A percentile compares a stretch with the other conserved stretches of the same genome.
These are phyloP conservation scores for Yponomeuta evonymella DNA, from an alignment of 2,888 invertebrate genomes.

Conservation along the genomic window DNA sequence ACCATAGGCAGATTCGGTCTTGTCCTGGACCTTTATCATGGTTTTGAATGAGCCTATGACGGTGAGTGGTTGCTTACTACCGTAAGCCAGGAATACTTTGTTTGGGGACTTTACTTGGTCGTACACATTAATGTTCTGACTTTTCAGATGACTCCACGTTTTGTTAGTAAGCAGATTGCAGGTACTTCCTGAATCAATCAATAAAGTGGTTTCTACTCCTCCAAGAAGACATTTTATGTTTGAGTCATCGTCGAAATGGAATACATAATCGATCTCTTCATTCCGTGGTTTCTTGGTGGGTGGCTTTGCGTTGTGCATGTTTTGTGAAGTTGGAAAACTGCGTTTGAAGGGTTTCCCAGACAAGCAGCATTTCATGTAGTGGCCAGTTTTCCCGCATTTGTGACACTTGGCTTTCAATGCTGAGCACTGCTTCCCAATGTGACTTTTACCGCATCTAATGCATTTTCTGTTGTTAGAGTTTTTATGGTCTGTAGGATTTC, in stretches of 20 bases:
- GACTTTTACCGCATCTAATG: not conserved
- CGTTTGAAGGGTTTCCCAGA: conserved; percentile 1
- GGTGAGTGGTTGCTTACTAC: conserved; percentile 18
- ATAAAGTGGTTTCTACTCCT: conserved; percentile 10
- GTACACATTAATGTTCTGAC: not conserved
- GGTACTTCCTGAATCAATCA: conserved; percentile 15
- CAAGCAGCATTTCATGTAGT: not conserved
- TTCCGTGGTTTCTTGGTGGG: not conserved
- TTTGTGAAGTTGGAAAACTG: not conserved
- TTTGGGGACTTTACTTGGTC: conserved; percentile 15
- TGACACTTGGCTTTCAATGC: conserved; percentile 4
- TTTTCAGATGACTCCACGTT: conserved; percentile 16
- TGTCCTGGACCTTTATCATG: not conserved
- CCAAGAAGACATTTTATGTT: conserved; percentile 7
- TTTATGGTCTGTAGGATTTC: not conserved
- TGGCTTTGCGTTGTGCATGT: too few relatives aligned
- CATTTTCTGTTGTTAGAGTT: not conserved
- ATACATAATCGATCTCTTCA: conserved; percentile 12
- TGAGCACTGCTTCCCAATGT: not conserved
- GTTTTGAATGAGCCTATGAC: conserved; percentile 16
- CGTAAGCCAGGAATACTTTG: conserved; percentile 18
- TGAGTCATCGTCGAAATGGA: conserved; percentile 11
- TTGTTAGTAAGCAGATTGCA: conserved; percentile 17
- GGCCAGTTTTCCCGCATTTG: conserved; percentile 5
- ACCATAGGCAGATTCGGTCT: conserved; percentile 20